Evolutionary conservation across 1,140 invertebrate species (phyloP), one percentile per base, ranked within the genome.

Genomic region (Uloborus diversus): DNA sequence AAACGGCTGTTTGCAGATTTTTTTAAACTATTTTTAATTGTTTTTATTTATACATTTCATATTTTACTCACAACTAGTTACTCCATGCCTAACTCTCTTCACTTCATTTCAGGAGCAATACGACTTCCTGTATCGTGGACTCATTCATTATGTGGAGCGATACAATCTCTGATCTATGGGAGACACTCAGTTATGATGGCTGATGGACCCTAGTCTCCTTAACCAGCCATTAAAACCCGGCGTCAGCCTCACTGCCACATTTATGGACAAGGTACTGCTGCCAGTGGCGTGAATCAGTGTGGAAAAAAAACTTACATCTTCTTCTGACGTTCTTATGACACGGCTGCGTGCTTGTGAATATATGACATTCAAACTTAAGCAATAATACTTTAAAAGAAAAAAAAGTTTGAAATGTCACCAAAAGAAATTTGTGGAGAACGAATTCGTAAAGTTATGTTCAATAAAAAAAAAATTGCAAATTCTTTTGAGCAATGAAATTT

Each of bases 41-140:
- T 59, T 17, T 23, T 23, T 25, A 59, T 27, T 4, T 25, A 17
- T 14, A 14, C 14, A 17, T 27, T 20, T 23, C 4, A 17, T 47
- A n/a, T n/a, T n/a, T n/a, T n/a, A n/a, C n/a, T n/a, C n/a, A n/a
- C n/a, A n/a, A n/a, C 42, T 1, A 47, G 3, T 47, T 47, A 14
- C 42, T 47, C 11, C n/a, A 3, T 11, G 28, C 4, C 1, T 14
- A 14, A 4, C 25, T 20, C 14, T 37, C 56, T 62, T 69, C 5
- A 61, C 28, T 85, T 84, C 82, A 42, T 83, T 91, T 91, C 88
- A 95, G 94, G 91, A 93, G 85, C 94, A 96, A 88, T 96, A 95
- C 86, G 94, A 96, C 90, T 96, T 96, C 88, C 88, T 95, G 83
- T 93, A 96, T 89, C 92, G 94, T 87, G 94, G 94, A 85, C 93